Base-by-base conservation (phyloP, 23 tunicate genomes). In the Ciona savignyi region DNA sequence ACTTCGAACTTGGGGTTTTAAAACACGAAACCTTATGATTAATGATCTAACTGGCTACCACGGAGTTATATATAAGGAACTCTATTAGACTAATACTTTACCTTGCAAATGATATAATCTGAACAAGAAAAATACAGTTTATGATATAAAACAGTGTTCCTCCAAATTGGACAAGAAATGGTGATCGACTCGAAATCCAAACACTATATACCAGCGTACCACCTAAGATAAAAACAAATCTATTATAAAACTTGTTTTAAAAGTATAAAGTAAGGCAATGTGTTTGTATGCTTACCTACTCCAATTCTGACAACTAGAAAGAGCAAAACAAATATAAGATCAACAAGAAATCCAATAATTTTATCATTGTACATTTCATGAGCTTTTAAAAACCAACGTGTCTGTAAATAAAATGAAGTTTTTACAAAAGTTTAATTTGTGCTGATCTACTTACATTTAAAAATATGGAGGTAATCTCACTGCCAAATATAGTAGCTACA, bases 401-500 rank as follows among this genome's bases (percentile, higher is more conserved):
- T 32, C 93, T 86, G 48, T 0, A 66, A 25, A 60, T 42, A n/a
- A 31, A 64, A 22, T 27, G 68, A 64, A 23, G 19, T 51, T 20
- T 70, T 23, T 0, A 0, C 24, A n/a, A 0, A 23, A 29, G 30
- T n/a, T 26, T 32, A 30, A 20, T 19, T n/a, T 0, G 74, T 1
- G 30, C 56, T 6, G 9, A 56, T 31, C 34, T 25, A 67, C 93
- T 73, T 74, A 86, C 93, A 74, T 86, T 80, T 3, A 86, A 70
- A 74, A 86, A 69, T 60, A 86, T 74, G 0, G 93, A 79, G 11
- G 93, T 81, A 33, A 80, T 68, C 67, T 86, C 93, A 56, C 75
- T 86, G 34, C 93, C 93, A 75, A 86, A 86, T 68, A 86, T 80
- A 4, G 93, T 79, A 19, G 80, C 93, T 11, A 86, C 70, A 0